Conservation (phyloP, 2,888 invertebrate genomes). For the Carcina quercana region DNA sequence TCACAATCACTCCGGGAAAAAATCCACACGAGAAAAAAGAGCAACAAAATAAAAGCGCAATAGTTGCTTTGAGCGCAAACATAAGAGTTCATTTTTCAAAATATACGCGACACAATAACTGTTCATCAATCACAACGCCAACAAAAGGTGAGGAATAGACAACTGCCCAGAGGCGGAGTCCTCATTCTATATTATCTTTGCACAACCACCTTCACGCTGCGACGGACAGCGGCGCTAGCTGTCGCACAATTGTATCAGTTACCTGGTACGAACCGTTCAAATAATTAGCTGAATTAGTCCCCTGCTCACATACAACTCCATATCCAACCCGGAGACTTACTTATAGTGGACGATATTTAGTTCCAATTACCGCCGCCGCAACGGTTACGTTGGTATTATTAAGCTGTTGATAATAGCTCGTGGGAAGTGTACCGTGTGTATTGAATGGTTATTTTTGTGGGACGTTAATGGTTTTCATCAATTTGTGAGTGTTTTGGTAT, state of each 20-base stretch:
- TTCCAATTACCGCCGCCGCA: constrained; percentile 22
- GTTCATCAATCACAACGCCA: constrained; percentile 56
- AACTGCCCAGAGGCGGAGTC: constrained; percentile 47
- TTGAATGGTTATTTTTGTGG: constrained; percentile 46
- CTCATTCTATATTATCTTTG: constrained; percentile 22
- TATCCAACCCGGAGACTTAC: too few species aligned
- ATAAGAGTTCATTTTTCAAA: constrained; percentile 58
- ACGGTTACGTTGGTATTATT: constrained; percentile 27
- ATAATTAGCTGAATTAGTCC: too few species aligned
- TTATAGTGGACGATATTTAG: constrained; percentile 2
- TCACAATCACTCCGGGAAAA: constrained; percentile 14
- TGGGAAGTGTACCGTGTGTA: constrained; percentile 53
- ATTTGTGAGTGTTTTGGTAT: constrained; percentile 34
- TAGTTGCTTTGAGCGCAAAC: constrained; percentile 54
- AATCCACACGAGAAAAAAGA: constrained; percentile 26
- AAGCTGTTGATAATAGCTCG: constrained; percentile 41
- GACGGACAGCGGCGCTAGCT: constrained; percentile 10
- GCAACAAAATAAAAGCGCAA: constrained; percentile 36
- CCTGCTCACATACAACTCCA: too few species aligned
- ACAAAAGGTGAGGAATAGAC: constrained; percentile 58
- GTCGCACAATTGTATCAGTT: background rate
- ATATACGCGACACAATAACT: constrained; percentile 56
- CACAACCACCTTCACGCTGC: constrained; percentile 17
- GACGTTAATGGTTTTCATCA: constrained; percentile 48
- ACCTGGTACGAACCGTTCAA: too few species aligned